Conservation (phyloP, 2,113 vertebrate genomes). For the Esox niger region DNA sequence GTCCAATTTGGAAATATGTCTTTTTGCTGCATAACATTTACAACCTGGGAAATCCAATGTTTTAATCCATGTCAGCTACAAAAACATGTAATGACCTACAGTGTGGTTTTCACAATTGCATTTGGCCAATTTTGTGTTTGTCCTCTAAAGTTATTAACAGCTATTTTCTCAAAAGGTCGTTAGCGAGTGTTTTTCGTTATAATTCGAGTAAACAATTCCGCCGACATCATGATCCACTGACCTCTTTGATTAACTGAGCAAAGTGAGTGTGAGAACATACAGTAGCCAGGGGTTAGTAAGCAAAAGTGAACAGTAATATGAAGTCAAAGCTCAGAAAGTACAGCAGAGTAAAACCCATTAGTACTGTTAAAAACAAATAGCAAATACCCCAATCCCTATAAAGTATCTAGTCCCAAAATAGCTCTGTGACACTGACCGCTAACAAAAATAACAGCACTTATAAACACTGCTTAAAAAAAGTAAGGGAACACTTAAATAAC, state of each 20-base stretch:
- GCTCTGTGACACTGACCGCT: neutral
- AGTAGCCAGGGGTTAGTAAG: constrained; percentile 48
- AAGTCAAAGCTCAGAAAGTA: constrained; percentile 34
- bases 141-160: too few relatives aligned
- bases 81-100: too few relatives aligned
- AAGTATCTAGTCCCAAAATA: neutral
- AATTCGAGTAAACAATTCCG: too few relatives aligned
- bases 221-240: too few relatives aligned
- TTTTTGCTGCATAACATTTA: too few relatives aligned
- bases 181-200: too few relatives aligned
- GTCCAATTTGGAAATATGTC: too few relatives aligned
- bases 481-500: too few relatives aligned
- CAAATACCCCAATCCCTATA: neutral
- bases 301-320: constrained; percentile 22
- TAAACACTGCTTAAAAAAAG: neutral
- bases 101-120: too few relatives aligned
- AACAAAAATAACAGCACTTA: neutral
- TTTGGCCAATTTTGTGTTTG: too few relatives aligned
- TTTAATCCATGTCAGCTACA: neutral
- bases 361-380: neutral
- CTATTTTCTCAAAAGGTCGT: too few relatives aligned
- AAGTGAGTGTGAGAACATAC: constrained; percentile 8
- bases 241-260: too few relatives aligned
- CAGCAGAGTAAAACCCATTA: neutral
- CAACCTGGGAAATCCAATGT: neutral